Percentiles rank a stretch among this genome's conserved stretches.
Evolutionary conservation across 2,888 invertebrate species (phyloP).

Genomic region (Cepaea hortensis): DNA sequence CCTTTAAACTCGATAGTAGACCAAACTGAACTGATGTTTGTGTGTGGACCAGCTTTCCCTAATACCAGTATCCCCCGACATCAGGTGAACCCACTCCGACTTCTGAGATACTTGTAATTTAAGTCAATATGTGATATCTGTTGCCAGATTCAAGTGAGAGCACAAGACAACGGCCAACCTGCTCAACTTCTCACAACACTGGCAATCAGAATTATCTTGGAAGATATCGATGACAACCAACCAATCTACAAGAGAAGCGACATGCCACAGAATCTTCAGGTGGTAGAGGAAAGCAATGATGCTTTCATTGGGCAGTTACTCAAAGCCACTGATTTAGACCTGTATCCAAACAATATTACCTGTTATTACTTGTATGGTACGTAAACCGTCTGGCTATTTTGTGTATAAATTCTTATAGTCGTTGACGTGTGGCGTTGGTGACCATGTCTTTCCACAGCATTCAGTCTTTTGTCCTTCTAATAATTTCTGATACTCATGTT

Average conservation of each 20-base stretch:
- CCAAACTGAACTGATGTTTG: too few species aligned
- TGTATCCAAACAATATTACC: constrained; percentile 79
- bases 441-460: too few species aligned
- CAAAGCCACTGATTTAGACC: constrained; percentile 80
- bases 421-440: too few species aligned
- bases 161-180: constrained; percentile 86
- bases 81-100: too few species aligned
- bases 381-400: background rate
- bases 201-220: constrained; percentile 81
- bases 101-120: too few species aligned
- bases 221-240: constrained; percentile 71
- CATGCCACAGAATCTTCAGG: constrained; percentile 58
- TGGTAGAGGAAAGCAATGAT: constrained; percentile 56
- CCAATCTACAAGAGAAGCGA: constrained; percentile 62
- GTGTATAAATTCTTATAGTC: too few species aligned
- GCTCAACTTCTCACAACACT: constrained; percentile 83
- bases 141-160: constrained; percentile 71
- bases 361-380: constrained; percentile 90
- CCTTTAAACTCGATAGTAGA: too few species aligned
- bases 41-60: too few species aligned
- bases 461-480: too few species aligned
- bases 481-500: too few species aligned
- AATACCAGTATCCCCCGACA: too few species aligned
- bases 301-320: constrained; percentile 55
- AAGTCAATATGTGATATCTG: background rate